These are phyloP conservation scores for Nothobranchius furzeri DNA, from an alignment of 2,113 vertebrate species.

Conservation along the genomic window DNA sequence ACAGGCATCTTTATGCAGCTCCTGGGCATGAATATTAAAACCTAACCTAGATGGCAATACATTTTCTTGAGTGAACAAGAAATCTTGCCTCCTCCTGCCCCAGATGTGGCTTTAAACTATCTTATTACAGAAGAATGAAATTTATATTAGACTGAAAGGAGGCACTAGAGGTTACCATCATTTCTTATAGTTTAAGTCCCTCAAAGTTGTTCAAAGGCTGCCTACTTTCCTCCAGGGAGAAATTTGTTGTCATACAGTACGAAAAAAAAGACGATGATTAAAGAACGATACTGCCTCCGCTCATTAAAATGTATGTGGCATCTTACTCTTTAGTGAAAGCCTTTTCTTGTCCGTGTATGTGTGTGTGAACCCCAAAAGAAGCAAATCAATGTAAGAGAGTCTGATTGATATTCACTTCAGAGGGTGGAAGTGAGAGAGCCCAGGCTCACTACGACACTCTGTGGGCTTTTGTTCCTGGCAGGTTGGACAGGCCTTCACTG, in stretches of 20 bases:
- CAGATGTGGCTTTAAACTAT: slow-evolving; percentile 22
- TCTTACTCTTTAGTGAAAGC: slow-evolving; percentile 70
- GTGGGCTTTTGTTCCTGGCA: slow-evolving; percentile 80
- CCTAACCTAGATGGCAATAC: neutral
- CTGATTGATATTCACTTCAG: slow-evolving; percentile 82
- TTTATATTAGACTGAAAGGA: slow-evolving; percentile 45
- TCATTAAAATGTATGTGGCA: slow-evolving; percentile 77
- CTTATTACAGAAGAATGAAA: slow-evolving; percentile 6
- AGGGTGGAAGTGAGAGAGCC: slow-evolving; percentile 74
- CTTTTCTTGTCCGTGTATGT: slow-evolving; percentile 71
- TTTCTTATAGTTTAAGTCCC: slow-evolving; percentile 35
- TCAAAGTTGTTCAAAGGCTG: slow-evolving; percentile 48
- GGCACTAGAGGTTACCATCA: slow-evolving; percentile 41
- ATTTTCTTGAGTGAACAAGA: slow-evolving; percentile 12
- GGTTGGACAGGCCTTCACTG: slow-evolving; percentile 89
- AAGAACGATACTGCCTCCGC: slow-evolving; percentile 48
- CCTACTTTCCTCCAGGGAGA: slow-evolving; percentile 58
- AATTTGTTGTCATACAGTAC: slow-evolving; percentile 66
- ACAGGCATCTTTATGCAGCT: slow-evolving; percentile 21
- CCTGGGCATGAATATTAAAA: slow-evolving; percentile 32
- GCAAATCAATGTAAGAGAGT: slow-evolving; percentile 76
- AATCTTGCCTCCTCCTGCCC: slow-evolving; percentile 8
- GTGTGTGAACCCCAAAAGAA: slow-evolving; percentile 70
- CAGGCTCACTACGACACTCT: slow-evolving; percentile 71
- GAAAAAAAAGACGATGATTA: slow-evolving; percentile 64